Conservation (phyloP, 2,797 vertebrate genomes). For the Spheniscus humboldti region DNA sequence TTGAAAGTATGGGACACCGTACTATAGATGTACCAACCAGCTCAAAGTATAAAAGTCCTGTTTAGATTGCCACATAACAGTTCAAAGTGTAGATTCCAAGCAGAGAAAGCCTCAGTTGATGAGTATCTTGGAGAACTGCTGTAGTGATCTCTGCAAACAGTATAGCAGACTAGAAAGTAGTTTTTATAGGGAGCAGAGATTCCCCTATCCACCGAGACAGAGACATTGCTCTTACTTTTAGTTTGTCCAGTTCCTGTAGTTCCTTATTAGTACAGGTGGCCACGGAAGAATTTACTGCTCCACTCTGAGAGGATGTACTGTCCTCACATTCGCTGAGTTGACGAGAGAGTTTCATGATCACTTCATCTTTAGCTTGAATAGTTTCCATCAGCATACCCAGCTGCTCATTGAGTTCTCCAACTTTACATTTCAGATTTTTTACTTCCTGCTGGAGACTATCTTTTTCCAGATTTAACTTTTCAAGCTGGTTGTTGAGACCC, state of each 20-base stretch:
- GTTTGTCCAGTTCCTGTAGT: constrained; percentile 83
- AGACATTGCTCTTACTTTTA: constrained; percentile 79
- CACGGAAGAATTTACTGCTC: constrained; percentile 3
- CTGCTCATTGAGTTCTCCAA: constrained; percentile 89
- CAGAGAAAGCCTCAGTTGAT: neutral
- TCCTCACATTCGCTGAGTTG: constrained; percentile 77
- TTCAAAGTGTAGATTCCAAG: neutral
- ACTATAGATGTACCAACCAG: neutral
- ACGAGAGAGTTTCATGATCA: constrained; percentile 91
- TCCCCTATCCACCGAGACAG: neutral
- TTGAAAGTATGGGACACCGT: neutral
- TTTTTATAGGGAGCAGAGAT: neutral
- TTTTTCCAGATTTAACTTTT: constrained; percentile 85
- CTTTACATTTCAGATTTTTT: constrained; percentile 84
- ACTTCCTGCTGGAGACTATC: constrained; percentile 88
- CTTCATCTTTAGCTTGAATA: constrained; percentile 96
- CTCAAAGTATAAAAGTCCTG: neutral
- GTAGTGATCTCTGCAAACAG: neutral
- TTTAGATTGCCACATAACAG: neutral
- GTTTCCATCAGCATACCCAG: constrained; percentile 96
- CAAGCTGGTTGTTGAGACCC: constrained; percentile 86
- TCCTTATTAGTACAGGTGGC: constrained; percentile 65
- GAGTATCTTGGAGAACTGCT: neutral
- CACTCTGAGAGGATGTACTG: neutral
- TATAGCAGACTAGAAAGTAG: neutral